Evolutionary conservation across 2,113 vertebrate species (phyloP).

Genomic region (Gavia stellata): DNA sequence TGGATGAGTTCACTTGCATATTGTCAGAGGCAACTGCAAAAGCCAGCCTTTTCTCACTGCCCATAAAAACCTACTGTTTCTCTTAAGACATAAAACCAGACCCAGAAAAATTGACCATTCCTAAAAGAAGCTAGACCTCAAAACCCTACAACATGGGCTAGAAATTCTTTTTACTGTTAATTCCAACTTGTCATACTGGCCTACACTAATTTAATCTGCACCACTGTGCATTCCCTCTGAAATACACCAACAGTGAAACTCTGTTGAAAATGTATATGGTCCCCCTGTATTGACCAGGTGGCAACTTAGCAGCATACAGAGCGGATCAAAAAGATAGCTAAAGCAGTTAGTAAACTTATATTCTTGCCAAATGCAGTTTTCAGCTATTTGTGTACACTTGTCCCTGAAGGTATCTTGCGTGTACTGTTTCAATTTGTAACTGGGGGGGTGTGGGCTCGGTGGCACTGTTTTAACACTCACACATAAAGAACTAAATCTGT

Average conservation of each 20-base stretch:
- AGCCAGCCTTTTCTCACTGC: background rate
- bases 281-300: fast-evolving
- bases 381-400: background rate
- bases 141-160: background rate
- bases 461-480: background rate
- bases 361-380: background rate
- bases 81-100: background rate
- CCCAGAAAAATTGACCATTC: background rate
- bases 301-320: background rate
- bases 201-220: background rate
- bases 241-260: background rate
- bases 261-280: background rate
- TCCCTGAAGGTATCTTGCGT: background rate
- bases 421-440: background rate
- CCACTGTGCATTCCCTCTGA: background rate
- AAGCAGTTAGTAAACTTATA: background rate
- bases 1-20: background rate
- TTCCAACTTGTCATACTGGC: background rate
- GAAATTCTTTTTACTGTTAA: background rate
- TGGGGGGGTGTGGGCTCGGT: background rate
- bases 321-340: background rate
- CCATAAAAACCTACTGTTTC: background rate
- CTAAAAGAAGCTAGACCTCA: background rate
- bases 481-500: background rate
- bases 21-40: background rate